Evolutionary conservation across 2,113 vertebrate genomes (phyloP), one percentile per base, ranked within the genome.

Genomic region (Tichodroma muraria): DNA sequence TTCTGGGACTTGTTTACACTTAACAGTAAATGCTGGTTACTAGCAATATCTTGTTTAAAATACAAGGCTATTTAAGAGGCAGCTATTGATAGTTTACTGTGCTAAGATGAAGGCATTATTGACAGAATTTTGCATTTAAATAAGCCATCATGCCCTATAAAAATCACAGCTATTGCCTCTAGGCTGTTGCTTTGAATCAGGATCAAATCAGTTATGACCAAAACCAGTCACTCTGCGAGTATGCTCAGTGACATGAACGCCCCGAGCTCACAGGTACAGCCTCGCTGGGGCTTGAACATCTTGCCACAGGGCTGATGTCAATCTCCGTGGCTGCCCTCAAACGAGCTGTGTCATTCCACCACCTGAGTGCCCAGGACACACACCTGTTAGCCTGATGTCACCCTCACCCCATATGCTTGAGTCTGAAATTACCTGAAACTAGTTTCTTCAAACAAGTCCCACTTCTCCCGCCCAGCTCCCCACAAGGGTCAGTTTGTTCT

Each of bases 271-370:
- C 53, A 76, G 78, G 81, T 64, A 24, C 53, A 31, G 61, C 12
- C 69, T 56, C 2, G 0, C 63, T 47, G 33, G 2, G 0, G 17
- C 56, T 57, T 18, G 10, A 35, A 13, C 1, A 0, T 8, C 33
- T 54, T 42, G 53, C 23, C 53, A 17, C 6, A 1, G 37, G 49
- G 35, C 88, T 65, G 54, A 30, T 13, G 15, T 38, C 60, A 28
- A 28, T 19, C 37, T 47, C 56, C 5, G 7, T 0, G 0, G 24
- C 56, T 35, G 3, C n/a, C 42, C 76, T 68, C 38, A 76, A 31
- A 33, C 6, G 10, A 64, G 40, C 0, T 0, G 0, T 13, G 12
- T 28, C 69, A 40, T 12, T 38, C 24, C 76, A 86, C 8, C 23
- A 8, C 27, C 38, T 23, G 76, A 52, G 56, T 18, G 31, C 31